Base-by-base conservation (phyloP, 2,113 vertebrate genomes). In the Grallaria varia region DNA sequence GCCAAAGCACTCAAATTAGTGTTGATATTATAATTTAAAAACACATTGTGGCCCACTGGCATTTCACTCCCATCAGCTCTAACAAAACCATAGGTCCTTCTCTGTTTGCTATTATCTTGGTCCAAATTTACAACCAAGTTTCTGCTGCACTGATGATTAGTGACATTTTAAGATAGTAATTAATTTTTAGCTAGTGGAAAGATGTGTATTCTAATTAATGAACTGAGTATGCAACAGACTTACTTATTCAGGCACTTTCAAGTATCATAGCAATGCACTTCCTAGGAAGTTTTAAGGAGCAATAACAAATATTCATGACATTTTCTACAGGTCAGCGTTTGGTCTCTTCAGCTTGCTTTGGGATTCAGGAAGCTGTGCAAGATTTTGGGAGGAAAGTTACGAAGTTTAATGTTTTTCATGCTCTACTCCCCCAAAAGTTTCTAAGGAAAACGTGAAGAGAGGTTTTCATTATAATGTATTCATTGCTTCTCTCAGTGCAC, bases 141-240 rank as follows among this genome's bases (percentile, higher is more conserved):
- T 97, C 95, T 96, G 73, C 84, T 95, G 77, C 0, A 3, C 39
- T n/a, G 8, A 89, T 97, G 95, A 97, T 97, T 98, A 97, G 97
- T 96, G 91, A 73, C 87, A 96, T 96, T 97, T 97, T 97, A 97
- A 96, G 96, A 91, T 66, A 89, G 93, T 96, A 98, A 98, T 98
- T 98, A 98, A 96, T 95, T 97, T 96, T 97, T 89, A 96, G 89
- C 94, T 96, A 64, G 78, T 62, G 37, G 81, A 95, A 94, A 97
- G 91, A 90, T 55, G 42, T 75, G 71, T 93, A 92, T 97, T 96
- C 89, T 97, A 97, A 98, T 98, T 97, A 98, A 97, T 78, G 47
- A 93, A 87, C 53, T 67, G 83, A 95, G 75, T 77, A 72, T 73
- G 87, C 86, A 81, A 73, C 84, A 94, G 87, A 80, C 92, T 96